A percentile compares a stretch with the other conserved stretches of the same genome.
Conservation (phyloP, 2,113 vertebrate genomes). For the Laticauda colubrina region DNA sequence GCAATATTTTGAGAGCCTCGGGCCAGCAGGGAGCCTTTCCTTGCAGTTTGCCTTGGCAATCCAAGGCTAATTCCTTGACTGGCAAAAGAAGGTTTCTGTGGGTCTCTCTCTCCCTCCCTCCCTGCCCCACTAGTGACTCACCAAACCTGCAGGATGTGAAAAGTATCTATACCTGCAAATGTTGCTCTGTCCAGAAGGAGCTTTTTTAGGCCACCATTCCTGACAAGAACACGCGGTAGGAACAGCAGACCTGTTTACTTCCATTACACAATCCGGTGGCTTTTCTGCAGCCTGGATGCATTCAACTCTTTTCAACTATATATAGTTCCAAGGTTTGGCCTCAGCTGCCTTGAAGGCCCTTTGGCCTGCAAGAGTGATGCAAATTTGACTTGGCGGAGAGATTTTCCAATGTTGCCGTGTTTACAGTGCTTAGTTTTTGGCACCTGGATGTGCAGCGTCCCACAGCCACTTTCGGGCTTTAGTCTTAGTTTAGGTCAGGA, state of each 20-base stretch:
- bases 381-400: background rate
- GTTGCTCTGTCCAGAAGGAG: background rate
- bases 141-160: constrained; percentile 50
- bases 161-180: constrained; percentile 38
- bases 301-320: background rate
- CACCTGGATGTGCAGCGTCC: background rate
- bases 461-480: background rate
- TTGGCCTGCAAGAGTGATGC: background rate
- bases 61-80: background rate
- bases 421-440: background rate
- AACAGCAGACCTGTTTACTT: too few species aligned
- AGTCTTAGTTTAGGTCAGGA: background rate
- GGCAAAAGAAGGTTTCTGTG: background rate
- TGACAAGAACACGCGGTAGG: too few species aligned
- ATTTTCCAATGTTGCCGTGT: background rate
- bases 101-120: background rate
- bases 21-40: background rate
- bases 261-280: background rate
- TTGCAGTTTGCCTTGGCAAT: background rate
- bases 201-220: background rate
- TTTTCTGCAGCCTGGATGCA: background rate
- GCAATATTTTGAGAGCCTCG: too few species aligned
- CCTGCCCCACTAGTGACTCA: constrained; percentile 46
- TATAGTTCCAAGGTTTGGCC: background rate
- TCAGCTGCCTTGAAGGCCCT: background rate